phyloP scores from a whole-genome alignment of 2,797 vertebrate genomes.

The Ptychadena robeensis region DNA sequence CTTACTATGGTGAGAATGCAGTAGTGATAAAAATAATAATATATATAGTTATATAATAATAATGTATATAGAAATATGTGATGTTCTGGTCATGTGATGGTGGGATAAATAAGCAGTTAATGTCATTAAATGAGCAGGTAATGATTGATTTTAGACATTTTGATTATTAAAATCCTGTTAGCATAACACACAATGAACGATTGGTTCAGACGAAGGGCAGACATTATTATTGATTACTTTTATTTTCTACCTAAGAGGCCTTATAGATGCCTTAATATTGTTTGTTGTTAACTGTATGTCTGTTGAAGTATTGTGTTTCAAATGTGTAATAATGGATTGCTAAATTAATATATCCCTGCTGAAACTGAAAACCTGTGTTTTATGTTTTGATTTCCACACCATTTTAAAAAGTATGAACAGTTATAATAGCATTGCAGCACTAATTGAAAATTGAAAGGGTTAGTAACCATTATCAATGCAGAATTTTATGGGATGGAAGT shows the following conservation, averaged over 20 bases:
- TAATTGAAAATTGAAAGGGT: not conserved
- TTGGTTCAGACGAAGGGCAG: not conserved
- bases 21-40: too few relatives aligned
- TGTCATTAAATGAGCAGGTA: not conserved
- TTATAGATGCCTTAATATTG: constrained; percentile 33
- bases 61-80: not conserved
- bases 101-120: not conserved
- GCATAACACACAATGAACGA: not conserved
- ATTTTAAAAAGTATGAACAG: not conserved
- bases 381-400: not conserved
- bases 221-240: not conserved
- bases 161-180: not conserved
- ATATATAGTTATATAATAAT: too few relatives aligned
- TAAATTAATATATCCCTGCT: constrained; percentile 16
- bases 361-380: not conserved
- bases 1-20: not conserved
- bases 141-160: not conserved
- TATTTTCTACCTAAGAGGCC: constrained; percentile 24
- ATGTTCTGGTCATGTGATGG: not conserved
- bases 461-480: not conserved
- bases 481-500: not conserved
- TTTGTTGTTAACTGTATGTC: not conserved
- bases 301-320: constrained; percentile 2
- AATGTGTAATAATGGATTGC: not conserved
- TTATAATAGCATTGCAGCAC: not conserved